These are phyloP conservation scores for Grallaria varia DNA, from an alignment of 2,113 vertebrate genomes.

Conservation along the genomic window DNA sequence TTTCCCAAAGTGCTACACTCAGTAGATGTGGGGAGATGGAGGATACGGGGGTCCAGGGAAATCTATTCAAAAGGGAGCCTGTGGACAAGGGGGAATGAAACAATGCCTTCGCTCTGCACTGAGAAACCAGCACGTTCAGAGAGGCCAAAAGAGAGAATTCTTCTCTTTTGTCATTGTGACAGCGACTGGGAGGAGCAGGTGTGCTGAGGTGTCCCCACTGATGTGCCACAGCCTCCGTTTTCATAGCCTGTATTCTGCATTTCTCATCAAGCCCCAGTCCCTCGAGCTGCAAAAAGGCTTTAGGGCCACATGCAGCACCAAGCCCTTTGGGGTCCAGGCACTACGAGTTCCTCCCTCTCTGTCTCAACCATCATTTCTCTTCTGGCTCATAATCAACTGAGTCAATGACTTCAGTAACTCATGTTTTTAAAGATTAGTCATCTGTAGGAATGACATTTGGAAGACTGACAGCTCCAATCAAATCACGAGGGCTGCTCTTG, in stretches of 20 bases:
- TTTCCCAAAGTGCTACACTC: neutral
- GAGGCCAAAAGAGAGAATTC: neutral
- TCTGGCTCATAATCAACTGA: conserved; percentile 1
- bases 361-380: neutral
- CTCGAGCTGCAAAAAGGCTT: neutral
- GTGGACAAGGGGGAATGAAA: neutral
- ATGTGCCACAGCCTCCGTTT: fast-evolving
- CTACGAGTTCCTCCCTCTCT: neutral
- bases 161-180: neutral
- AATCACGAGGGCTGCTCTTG: conserved; percentile 8
- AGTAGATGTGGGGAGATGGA: neutral
- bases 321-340: neutral
- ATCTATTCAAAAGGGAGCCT: neutral
- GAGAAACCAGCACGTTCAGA: neutral
- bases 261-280: neutral
- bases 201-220: neutral
- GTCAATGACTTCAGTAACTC: neutral
- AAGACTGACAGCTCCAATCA: conserved; percentile 39
- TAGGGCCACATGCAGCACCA: neutral
- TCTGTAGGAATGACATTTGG: conserved; percentile 27
- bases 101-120: fast-evolving
- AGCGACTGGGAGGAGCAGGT: fast-evolving
- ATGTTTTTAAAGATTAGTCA: conserved; percentile 46
- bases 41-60: neutral
- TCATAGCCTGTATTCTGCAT: neutral